A percentile compares a stretch with the other conserved stretches of the same genome.
phyloP scores from a whole-genome alignment of 1,140 invertebrate species.

The Cryptotermes secundus region DNA sequence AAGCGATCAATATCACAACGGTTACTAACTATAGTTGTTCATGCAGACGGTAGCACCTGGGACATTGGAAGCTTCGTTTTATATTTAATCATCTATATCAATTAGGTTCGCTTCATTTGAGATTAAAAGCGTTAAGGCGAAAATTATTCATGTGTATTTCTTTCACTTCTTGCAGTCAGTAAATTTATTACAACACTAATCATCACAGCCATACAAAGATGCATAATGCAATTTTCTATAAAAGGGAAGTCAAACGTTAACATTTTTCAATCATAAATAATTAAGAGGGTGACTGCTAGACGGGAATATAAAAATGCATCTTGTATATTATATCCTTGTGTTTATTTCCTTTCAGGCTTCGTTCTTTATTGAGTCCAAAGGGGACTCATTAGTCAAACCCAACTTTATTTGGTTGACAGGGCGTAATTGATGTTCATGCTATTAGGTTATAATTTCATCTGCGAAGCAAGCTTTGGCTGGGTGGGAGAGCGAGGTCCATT shows the following conservation, averaged over 20 bases:
- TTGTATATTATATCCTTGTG: neutral
- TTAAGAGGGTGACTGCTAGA: neutral
- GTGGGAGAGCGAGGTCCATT: too few species aligned
- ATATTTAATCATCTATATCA: neutral
- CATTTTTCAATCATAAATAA: constrained; percentile 4
- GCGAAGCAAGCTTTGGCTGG: neutral
- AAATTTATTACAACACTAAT: neutral
- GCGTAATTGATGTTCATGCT: neutral
- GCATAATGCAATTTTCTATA: neutral
- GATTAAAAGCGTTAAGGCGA: neutral
- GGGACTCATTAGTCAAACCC: neutral
- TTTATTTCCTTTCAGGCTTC: too few species aligned
- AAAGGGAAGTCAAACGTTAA: neutral
- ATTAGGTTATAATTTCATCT: constrained; percentile 3
- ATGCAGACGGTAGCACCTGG: neutral
- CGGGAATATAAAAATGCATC: neutral
- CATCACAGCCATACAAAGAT: neutral
- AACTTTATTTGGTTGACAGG: neutral
- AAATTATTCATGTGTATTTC: neutral
- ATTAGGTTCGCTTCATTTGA: neutral
- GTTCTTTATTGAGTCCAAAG: neutral
- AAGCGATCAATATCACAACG: neutral
- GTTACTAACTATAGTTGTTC: neutral
- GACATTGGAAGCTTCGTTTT: neutral
- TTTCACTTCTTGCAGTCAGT: neutral